Conservation (phyloP, 2,113 vertebrate species). For the Microcebus jonahi region DNA sequence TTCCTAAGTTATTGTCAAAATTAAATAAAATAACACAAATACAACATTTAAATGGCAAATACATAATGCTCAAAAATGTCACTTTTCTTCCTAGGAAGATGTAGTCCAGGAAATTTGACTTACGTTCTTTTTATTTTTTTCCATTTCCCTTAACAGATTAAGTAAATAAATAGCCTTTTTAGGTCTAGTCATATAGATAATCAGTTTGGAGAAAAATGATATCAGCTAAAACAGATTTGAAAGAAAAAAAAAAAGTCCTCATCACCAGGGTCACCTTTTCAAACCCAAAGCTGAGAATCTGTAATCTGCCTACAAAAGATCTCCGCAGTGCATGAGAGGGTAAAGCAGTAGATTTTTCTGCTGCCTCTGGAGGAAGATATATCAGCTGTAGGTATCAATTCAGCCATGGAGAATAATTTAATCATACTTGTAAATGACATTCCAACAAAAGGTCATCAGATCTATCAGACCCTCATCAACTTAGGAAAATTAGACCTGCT, state of each 20-base stretch:
- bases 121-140: neutral
- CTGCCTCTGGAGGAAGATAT: constrained; percentile 68
- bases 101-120: neutral
- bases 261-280: constrained; percentile 71
- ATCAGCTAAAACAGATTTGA: constrained; percentile 15
- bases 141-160: neutral
- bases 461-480: constrained; percentile 61
- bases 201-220: constrained; percentile 38
- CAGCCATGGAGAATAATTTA: constrained; percentile 77
- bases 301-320: constrained; percentile 52
- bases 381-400: constrained; percentile 61
- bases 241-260: neutral
- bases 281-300: constrained; percentile 48
- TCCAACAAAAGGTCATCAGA: constrained; percentile 77
- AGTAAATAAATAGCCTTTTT: neutral
- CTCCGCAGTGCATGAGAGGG: neutral
- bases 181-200: neutral
- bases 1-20: neutral
- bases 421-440: constrained; percentile 80
- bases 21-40: neutral
- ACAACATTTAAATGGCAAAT: neutral
- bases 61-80: neutral
- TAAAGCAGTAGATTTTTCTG: constrained; percentile 54
- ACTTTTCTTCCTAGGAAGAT: neutral
- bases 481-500: constrained; percentile 65